Evolutionary conservation across 2,113 vertebrate species (phyloP).

Genomic region (Nycticryphes semicollaris): DNA sequence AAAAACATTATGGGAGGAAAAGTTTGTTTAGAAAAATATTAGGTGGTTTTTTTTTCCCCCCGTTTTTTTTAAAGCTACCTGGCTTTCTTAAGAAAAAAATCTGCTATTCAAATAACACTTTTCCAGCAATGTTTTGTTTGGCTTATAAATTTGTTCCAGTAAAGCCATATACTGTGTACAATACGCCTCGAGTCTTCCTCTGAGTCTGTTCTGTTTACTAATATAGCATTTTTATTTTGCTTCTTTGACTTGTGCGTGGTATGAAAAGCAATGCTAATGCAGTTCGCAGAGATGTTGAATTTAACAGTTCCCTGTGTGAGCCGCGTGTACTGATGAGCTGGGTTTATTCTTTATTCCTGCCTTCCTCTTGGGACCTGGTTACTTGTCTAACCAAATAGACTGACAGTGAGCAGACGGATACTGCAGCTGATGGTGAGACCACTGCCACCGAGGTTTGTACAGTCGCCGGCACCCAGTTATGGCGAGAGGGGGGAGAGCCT

Average conservation of each 20-base stretch:
- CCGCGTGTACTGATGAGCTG: conserved; percentile 71
- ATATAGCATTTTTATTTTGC: conserved; percentile 69
- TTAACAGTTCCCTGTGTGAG: neutral
- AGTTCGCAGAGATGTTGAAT: conserved; percentile 40
- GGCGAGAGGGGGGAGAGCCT: neutral
- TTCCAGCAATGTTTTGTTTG: conserved; percentile 7
- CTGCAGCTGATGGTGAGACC: conserved; percentile 90
- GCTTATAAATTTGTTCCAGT: conserved; percentile 46
- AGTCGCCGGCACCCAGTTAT: neutral
- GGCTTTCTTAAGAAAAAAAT: conserved; percentile 38
- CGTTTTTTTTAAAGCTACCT: neutral
- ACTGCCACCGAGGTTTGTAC: conserved; percentile 94
- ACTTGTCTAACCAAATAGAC: conserved; percentile 82
- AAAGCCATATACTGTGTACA: conserved; percentile 44
- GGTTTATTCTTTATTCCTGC: conserved; percentile 84
- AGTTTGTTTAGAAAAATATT: neutral
- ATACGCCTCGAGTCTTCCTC: conserved; percentile 77
- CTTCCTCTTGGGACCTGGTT: conserved; percentile 77
- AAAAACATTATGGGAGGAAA: neutral
- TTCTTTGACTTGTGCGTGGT: conserved; percentile 63
- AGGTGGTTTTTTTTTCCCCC: neutral
- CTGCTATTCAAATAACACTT: neutral
- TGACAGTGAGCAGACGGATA: conserved; percentile 95
- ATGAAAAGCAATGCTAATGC: conserved; percentile 57
- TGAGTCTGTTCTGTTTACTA: conserved; percentile 78